Percentiles rank a stretch among this genome's conserved stretches.
Evolutionary conservation across 2,888 invertebrate genomes (phyloP).

Genomic region (Gibbula magus): DNA sequence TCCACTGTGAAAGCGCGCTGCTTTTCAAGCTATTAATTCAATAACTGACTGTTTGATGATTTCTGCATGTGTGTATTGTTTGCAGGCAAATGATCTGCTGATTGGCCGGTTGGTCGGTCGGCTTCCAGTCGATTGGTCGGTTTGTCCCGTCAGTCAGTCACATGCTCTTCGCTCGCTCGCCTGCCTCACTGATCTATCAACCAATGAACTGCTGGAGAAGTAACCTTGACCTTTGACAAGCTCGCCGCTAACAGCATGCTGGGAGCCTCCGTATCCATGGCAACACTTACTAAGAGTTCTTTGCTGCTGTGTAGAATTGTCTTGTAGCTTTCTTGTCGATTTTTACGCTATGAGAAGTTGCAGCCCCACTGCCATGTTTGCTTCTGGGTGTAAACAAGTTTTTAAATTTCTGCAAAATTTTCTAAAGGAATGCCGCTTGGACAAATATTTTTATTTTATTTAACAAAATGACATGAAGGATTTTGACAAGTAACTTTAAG

Average conservation of each 20-base stretch:
- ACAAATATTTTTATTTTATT: too few species aligned
- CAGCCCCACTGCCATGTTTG: too few species aligned
- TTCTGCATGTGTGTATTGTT: slow-evolving; percentile 11
- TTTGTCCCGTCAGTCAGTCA: too few species aligned
- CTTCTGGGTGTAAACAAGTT: too few species aligned
- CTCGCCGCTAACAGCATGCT: slow-evolving; percentile 16
- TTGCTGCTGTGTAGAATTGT: too few species aligned
- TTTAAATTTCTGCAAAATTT: too few species aligned
- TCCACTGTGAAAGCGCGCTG: not conserved
- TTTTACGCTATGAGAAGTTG: too few species aligned
- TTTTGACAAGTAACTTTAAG: too few species aligned
- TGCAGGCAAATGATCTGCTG: slow-evolving; percentile 10
- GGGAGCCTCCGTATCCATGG: slow-evolving; percentile 16
- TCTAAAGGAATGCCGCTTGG: too few species aligned
- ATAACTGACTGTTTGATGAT: not conserved
- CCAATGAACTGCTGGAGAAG: not conserved
- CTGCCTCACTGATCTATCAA: slow-evolving; percentile 1
- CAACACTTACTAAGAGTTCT: not conserved
- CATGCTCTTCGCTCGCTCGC: not conserved
- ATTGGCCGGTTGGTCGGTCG: not conserved
- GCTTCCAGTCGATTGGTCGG: too few species aligned
- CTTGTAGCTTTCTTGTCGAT: too few species aligned
- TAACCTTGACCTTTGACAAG: not conserved
- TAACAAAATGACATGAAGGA: too few species aligned
- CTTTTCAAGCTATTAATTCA: not conserved